Base-by-base conservation (phyloP, 1,140 invertebrate genomes). In the Diprion similis region DNA sequence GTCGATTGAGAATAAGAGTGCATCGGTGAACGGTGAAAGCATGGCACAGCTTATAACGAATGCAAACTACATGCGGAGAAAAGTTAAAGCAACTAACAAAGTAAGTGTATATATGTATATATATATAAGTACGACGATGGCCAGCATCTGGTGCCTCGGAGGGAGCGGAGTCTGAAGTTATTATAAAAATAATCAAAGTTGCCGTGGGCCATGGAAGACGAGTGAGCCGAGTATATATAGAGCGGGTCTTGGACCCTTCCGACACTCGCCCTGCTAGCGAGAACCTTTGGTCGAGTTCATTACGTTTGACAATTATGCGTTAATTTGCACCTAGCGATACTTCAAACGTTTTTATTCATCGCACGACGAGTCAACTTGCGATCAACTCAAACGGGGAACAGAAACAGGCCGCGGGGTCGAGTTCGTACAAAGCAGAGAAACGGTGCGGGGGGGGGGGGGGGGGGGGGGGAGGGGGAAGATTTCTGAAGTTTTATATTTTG, bases 341-440 rank as follows among this genome's bases (percentile, higher is more conserved):
- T 87, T 87, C 86, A 87, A 88, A 87, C 85, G 86, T 88, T 87
- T 87, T 88, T 88, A 88, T 88, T 88, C 86, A 87, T 87, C 81
- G 83, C 85, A 82, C 84, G 84, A 82, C 80, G 83, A 83, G 78
- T 80, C 81, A 59, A 86, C 82, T 81, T 85, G 80, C 72, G 74
- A 79, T 76, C 78, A 80, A 79, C 18, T 68, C 37, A 19, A 68
- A 68, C 13, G 66, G 66, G 37, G 17, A 45, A 68, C 66, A 45
- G 66, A 18, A 68, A 68, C 18, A 18, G 37, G 11, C 66, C 13
- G 37, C 13, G 13, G 17, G 59, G 59, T 15, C 59, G 59, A 18
- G 13, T 64, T 15, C 13, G 59, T 64, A 64, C 3, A 72, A 47
- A 68, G 47, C 17, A 47, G 51, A 11, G 18, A 72, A 65, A 72